Base-by-base conservation (phyloP, 2,797 vertebrate species). In the Darevskia nairensis region DNA sequence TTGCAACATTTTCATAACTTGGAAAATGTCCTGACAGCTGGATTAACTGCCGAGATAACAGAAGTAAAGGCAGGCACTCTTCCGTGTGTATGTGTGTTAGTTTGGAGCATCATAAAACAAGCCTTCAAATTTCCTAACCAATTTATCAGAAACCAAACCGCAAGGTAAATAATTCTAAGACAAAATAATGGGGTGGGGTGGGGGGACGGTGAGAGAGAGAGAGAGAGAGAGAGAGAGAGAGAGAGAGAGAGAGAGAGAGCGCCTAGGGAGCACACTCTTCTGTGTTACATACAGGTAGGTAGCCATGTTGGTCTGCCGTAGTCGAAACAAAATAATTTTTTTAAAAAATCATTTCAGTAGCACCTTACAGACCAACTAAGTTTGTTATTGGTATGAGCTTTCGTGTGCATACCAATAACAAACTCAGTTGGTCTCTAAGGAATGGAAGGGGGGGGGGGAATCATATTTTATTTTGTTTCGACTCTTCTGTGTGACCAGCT, bases 31-130 rank as follows among this genome's bases (percentile, higher is more conserved):
- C 79, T 85, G 89, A 32, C 44, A 79, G 69, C 11, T 61, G 69
- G 39, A 71, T 66, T 84, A 86, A 23, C 44, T 86, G 44, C 77
- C 82, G 21, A 39, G 6, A 35, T 89, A 94, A 87, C 21, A 29
- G 6, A 7, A 8, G 44, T 44, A 89, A 75, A 50, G 90, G 66
- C 46, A 46, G 89, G 44, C 88, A 77, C 87, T 82, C 44, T 85
- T 91, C 50, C 15, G 44, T 66, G 7, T 66, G 15, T 66, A 9
- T 64, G 72, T 66, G 74, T 89, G 29, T 84, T 44, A 5, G n/a
- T 85, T 85, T 71, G 61, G 66, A 85, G 41, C 72, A 89, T 88
- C 86, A 87, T 2, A 84, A 82, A 93, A 79, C 1, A 84, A 46
- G n/a, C 89, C 68, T 87, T 88, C 77, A 84, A 41, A 1, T 8